phyloP scores from a whole-genome alignment of 2,113 vertebrate genomes.

The Plectropomus leopardus region DNA sequence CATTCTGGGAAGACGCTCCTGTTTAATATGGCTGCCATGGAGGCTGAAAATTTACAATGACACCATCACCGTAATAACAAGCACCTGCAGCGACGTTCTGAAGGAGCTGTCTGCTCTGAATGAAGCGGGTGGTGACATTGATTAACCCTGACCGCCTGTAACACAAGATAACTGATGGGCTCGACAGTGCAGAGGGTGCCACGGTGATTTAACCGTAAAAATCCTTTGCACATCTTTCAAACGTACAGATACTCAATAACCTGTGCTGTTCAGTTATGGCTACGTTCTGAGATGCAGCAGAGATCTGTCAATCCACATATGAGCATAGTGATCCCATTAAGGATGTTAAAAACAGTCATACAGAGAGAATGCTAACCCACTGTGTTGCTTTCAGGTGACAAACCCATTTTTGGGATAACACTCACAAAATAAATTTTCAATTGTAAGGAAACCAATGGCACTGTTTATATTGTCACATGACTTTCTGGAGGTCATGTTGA shows the following conservation, averaged over 20 bases:
- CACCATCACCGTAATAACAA: conserved; percentile 66
- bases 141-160: conserved; percentile 72
- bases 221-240: conserved; percentile 46
- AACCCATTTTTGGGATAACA: too few relatives aligned
- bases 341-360: conserved; percentile 44
- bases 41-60: conserved; percentile 71
- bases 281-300: conserved; percentile 20
- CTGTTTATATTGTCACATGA: too few relatives aligned
- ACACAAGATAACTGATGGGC: conserved; percentile 58
- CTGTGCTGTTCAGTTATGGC: conserved; percentile 27
- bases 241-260: conserved; percentile 23
- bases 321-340: conserved; percentile 13
- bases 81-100: conserved; percentile 72
- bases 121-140: conserved; percentile 59
- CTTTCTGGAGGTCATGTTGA: too few relatives aligned
- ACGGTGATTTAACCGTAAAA: conserved; percentile 41
- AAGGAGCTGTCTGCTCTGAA: conserved; percentile 59
- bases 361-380: conserved; percentile 46
- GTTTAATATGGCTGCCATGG: conserved; percentile 72
- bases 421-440: too few relatives aligned
- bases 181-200: conserved; percentile 28
- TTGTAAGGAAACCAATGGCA: too few relatives aligned
- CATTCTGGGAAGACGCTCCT: conserved; percentile 68
- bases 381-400: too few relatives aligned
- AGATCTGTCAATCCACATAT: conserved; percentile 27